These are phyloP conservation scores for Pseudorectes ferrugineus DNA, from an alignment of 2,113 vertebrate species.

Conservation along the genomic window DNA sequence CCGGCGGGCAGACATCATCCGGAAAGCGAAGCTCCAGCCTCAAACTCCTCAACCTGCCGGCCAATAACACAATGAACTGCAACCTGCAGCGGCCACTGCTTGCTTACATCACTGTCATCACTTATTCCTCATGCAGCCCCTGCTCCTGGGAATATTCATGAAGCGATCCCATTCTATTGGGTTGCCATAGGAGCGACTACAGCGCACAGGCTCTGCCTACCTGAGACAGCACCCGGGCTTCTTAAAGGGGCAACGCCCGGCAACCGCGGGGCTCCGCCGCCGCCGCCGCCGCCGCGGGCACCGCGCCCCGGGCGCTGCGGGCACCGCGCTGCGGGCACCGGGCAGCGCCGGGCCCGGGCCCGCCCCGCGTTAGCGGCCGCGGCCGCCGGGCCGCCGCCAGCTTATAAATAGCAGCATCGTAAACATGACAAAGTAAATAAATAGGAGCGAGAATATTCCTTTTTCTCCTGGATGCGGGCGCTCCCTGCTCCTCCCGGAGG, in stretches of 20 bases:
- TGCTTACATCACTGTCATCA: constrained; percentile 85
- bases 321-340: neutral
- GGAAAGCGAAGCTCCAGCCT: neutral
- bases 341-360: neutral
- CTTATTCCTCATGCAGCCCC: constrained; percentile 83
- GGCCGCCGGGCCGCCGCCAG: neutral
- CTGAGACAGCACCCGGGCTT: constrained; percentile 75
- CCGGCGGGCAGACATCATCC: constrained; percentile 33
- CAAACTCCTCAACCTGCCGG: constrained; percentile 44
- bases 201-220: constrained; percentile 86
- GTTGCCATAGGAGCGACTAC: constrained; percentile 94
- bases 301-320: neutral
- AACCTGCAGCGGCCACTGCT: constrained; percentile 63
- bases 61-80: constrained; percentile 55
- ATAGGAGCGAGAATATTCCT: neutral
- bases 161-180: constrained; percentile 83
- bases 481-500: neutral
- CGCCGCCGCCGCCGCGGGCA: neutral
- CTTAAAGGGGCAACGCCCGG: constrained; percentile 80
- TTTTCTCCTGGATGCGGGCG: neutral
- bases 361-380: neutral
- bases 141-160: constrained; percentile 89
- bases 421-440: neutral
- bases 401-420: neutral
- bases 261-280: neutral